Evolutionary conservation across 1,140 invertebrate species (phyloP).

Genomic region (Melanaphis sacchari): DNA sequence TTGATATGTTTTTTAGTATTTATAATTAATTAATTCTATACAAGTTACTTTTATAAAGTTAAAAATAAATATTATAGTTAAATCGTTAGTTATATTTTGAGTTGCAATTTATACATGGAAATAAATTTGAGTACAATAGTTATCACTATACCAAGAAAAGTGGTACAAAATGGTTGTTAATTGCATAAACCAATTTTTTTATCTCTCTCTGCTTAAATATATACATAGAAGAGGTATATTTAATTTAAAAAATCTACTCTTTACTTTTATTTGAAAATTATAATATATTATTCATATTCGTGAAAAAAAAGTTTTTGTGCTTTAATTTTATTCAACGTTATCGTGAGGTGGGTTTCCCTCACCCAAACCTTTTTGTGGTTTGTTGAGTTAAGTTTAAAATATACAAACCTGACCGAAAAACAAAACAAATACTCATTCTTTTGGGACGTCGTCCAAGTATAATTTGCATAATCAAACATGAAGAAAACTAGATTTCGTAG

Average conservation of each 20-base stretch:
- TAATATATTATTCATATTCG: neutral
- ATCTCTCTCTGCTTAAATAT: neutral
- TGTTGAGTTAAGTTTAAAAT: neutral
- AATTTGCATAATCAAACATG: slow-evolving; percentile 24
- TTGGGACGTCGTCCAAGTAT: neutral
- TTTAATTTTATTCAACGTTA: neutral
- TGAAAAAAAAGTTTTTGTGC: neutral
- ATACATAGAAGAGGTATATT: neutral
- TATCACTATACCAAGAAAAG: neutral
- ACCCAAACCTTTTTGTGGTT: neutral
- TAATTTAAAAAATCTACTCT: neutral
- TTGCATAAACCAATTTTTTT: neutral
- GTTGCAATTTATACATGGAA: neutral
- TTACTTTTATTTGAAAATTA: slow-evolving; percentile 12
- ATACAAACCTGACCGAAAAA: neutral
- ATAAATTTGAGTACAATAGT: neutral
- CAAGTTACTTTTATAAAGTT: neutral
- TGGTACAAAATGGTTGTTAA: neutral
- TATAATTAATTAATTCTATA: neutral
- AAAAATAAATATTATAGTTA: neutral
- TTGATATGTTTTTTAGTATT: neutral
- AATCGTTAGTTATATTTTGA: neutral
- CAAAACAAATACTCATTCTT: neutral
- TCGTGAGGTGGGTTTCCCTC: neutral
- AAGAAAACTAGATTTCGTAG: slow-evolving; percentile 22